Evolutionary conservation across 2,797 vertebrate genomes (phyloP), one percentile per base, ranked within the genome.

Genomic region (Pyrrhura leucotis): DNA sequence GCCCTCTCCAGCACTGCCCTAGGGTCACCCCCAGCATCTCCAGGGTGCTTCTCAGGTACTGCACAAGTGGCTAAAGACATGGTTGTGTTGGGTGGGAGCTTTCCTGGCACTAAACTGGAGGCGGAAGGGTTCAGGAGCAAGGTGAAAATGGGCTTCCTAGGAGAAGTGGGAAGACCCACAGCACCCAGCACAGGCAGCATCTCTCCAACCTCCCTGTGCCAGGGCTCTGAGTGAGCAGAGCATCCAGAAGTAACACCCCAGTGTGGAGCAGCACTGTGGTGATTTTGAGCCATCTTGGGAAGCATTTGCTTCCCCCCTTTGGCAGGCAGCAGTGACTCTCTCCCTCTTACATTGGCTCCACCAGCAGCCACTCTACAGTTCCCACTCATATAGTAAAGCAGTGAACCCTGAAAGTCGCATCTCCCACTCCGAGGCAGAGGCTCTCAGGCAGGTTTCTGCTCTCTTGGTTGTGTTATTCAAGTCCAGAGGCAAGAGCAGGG

Each of bases 331-430:
- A 63, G 56, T 13, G 56, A 12, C 18, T 69, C 40, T 68, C 33
- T 72, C 37, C 35, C 33, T 62, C 50, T 54, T 3, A 1, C 42
- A 14, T 18, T 0, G 0, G 22, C 56, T 71, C 40, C 20, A 2
- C 15, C 3, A 0, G 23, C 62, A 67, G 39, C 2, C 0, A 44
- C 17, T 81, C 51, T 63, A 73, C 73, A 37, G 21, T 45, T 82
- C 33, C 53, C 1, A 3, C 59, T 84, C 4, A 1, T 1, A 3
- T 53, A 31, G 54, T 39, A 14, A 53, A 54, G 7, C 0, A 67
- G n/a, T 14, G 44, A 44, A 28, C 28, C 44, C 25, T 0, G 0
- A 21, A 78, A 79, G n/a, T 42, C 54, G 12, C 17, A 7, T 59
- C 68, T 84, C 45, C 45, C 31, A n/a, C 37, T 65, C 44, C 14